Conservation (phyloP, 2,888 invertebrate species). For the Arctia plantaginis region DNA sequence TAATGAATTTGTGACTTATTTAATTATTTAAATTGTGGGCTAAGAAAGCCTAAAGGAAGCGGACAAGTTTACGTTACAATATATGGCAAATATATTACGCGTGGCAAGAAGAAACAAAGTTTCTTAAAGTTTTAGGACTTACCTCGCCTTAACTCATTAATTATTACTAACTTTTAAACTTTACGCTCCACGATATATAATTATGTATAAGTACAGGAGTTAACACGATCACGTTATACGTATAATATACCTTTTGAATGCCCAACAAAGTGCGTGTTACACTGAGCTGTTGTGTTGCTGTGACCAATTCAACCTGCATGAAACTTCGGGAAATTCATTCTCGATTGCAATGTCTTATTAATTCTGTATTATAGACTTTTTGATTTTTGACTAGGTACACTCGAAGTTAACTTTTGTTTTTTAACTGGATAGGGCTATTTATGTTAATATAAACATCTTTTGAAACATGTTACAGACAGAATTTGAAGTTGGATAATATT, state of each 20-base stretch:
- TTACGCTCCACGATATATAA: neutral
- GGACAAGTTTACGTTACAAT: neutral
- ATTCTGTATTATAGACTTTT: neutral
- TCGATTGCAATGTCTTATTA: neutral
- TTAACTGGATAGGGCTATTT: neutral
- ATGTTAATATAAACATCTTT: neutral
- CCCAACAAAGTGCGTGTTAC: neutral
- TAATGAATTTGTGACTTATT: neutral
- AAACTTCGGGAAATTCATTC: neutral
- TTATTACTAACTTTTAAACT: neutral
- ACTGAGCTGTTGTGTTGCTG: neutral
- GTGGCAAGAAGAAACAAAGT: neutral
- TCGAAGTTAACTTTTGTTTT: neutral
- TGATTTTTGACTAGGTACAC: neutral
- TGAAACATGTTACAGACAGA: slow-evolving; percentile 46
- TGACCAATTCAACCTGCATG: neutral
- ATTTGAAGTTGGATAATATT: slow-evolving; percentile 20
- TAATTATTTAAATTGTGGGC: neutral
- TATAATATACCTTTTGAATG: neutral
- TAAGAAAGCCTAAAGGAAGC: neutral
- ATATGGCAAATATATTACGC: neutral
- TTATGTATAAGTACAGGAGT: neutral
- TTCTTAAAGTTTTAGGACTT: neutral
- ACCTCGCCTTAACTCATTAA: neutral
- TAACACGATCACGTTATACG: neutral